Evolutionary conservation across 23 tunicate genomes (phyloP).

Genomic region (Phallusia fumigata): DNA sequence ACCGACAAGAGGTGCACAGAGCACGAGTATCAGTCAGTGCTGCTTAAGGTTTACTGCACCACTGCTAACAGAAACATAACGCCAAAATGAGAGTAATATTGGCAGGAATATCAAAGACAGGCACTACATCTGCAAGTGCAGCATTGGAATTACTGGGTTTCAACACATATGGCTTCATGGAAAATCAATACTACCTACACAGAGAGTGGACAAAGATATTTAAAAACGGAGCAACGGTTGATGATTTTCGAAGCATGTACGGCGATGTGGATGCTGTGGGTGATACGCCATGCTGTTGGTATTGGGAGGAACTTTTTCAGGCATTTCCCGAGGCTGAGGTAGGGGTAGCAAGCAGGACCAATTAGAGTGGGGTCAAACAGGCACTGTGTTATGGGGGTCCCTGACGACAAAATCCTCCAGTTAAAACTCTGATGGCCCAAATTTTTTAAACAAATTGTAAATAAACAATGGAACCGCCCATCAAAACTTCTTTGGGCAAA

Average conservation of each 20-base stretch:
- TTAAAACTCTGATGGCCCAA: too few species aligned
- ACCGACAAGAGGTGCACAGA: too few species aligned
- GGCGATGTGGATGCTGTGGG: conserved; percentile 10
- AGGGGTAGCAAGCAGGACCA: too few species aligned
- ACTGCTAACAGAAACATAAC: too few species aligned
- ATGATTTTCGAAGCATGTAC: conserved; percentile 17
- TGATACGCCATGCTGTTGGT: conserved; percentile 1
- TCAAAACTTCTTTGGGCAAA: too few species aligned
- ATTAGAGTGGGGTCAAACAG: too few species aligned
- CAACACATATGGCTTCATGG: not conserved
- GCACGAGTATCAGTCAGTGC: too few species aligned
- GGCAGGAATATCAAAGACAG: conserved; percentile 18
- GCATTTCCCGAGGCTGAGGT: conserved; percentile 11
- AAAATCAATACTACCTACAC: conserved; percentile 5
- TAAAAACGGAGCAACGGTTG: not conserved
- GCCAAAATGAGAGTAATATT: conserved; percentile 17
- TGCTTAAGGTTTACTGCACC: too few species aligned
- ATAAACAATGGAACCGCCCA: too few species aligned
- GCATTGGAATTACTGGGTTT: conserved; percentile 8
- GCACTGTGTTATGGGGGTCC: too few species aligned
- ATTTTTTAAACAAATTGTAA: too few species aligned
- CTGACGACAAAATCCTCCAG: too few species aligned
- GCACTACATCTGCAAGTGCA: not conserved
- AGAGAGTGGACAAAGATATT: conserved; percentile 7
- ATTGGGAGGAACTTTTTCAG: conserved; percentile 26